phyloP scores from a whole-genome alignment of 2,113 vertebrate genomes.

The Callorhinus ursinus region DNA sequence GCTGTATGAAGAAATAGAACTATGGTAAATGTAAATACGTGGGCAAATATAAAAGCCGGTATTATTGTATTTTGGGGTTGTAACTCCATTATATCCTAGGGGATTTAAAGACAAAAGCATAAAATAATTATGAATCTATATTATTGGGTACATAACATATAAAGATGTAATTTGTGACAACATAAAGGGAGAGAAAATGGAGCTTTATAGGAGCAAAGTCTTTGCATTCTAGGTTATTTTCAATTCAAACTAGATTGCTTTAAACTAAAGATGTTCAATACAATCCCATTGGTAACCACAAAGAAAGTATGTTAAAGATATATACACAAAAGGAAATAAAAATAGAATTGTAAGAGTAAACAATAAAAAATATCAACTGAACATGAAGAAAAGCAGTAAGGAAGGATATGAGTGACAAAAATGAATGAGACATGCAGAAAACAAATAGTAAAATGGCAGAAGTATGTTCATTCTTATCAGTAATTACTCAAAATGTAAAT shows the following conservation, averaged over 20 bases:
- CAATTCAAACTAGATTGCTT: not conserved
- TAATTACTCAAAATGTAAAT: not conserved
- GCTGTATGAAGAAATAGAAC: not conserved
- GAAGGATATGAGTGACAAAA: not conserved
- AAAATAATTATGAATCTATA: not conserved
- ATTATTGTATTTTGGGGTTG: not conserved
- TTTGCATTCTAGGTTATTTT: not conserved
- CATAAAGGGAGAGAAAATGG: not conserved
- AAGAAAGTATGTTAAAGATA: not conserved
- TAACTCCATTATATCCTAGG: not conserved
- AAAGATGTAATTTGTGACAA: not conserved
- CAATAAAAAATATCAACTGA: not conserved
- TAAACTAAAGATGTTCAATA: not conserved
- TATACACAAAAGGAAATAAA: not conserved
- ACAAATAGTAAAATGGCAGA: not conserved
- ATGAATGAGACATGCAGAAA: not conserved
- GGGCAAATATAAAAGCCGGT: not conserved
- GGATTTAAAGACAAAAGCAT: not conserved
- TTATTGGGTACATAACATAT: not conserved
- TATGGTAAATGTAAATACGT: not conserved
- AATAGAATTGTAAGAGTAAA: not conserved
- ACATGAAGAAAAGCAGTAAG: not conserved
- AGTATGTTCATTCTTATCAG: not conserved
- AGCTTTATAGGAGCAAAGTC: not conserved
- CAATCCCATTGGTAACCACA: not conserved